Evolutionary conservation across 2,888 invertebrate genomes (phyloP).

Genomic region (Saturnia pavonia): DNA sequence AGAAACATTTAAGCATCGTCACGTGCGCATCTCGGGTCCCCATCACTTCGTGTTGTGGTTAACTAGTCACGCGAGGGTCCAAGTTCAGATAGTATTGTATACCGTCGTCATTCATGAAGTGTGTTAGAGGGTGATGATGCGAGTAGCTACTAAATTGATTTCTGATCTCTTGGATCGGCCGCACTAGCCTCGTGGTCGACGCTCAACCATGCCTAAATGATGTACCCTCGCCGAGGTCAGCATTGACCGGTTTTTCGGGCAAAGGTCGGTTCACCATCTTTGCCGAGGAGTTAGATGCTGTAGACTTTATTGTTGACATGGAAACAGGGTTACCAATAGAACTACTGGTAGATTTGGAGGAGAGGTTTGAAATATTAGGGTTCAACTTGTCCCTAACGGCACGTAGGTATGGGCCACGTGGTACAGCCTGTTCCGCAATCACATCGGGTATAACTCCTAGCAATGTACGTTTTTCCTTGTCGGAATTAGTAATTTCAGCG

Average conservation of each 20-base stretch:
- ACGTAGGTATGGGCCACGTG: conserved; percentile 83
- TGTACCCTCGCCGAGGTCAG: conserved; percentile 67
- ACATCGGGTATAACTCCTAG: conserved; percentile 71
- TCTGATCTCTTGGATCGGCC: conserved; percentile 25
- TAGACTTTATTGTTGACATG: conserved; percentile 55
- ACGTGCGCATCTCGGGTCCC: conserved; percentile 23
- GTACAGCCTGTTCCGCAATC: conserved; percentile 63
- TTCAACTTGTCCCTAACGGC: conserved; percentile 82
- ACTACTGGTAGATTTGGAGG: conserved; percentile 44
- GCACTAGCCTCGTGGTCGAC: conserved; percentile 32
- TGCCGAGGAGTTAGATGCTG: conserved; percentile 62
- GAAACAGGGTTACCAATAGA: conserved; percentile 41
- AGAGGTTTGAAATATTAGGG: conserved; percentile 39
- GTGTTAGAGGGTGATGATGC: conserved; percentile 24
- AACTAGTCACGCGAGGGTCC: conserved; percentile 40
- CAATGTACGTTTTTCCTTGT: conserved; percentile 58
- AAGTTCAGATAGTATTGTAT: conserved; percentile 42
- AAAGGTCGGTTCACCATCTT: conserved; percentile 87
- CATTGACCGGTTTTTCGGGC: conserved; percentile 82
- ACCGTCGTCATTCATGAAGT: conserved; percentile 23
- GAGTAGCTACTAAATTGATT: conserved; percentile 24
- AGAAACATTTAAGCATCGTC: conserved; percentile 58
- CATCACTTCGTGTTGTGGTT: conserved; percentile 25
- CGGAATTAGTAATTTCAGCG: conserved; percentile 81
- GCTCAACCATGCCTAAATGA: conserved; percentile 60